phyloP scores from a whole-genome alignment of 2,797 vertebrate genomes.

The Gymnocypris eckloni region DNA sequence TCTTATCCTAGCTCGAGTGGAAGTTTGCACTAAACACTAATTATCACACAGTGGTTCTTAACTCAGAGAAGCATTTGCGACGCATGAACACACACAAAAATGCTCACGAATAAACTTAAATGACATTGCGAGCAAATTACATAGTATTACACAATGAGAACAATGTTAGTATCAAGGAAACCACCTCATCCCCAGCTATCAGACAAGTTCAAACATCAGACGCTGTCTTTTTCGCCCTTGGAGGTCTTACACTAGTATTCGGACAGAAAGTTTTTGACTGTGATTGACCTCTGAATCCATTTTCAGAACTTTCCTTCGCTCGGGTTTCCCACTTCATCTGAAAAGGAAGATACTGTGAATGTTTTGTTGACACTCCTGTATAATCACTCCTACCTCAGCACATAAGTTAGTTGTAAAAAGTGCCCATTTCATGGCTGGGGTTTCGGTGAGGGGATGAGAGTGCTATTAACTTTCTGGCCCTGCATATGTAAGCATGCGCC shows the following conservation, averaged over 20 bases:
- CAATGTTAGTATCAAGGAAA: constrained; percentile 29
- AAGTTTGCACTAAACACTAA: constrained; percentile 42
- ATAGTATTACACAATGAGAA: constrained; percentile 18
- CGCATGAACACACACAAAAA: not conserved
- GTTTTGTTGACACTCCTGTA: constrained; percentile 43
- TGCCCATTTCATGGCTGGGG: constrained; percentile 20
- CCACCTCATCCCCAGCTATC: constrained; percentile 16
- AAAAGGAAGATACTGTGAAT: constrained; percentile 25
- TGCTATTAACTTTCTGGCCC: constrained; percentile 42
- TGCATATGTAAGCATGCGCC: constrained; percentile 8
- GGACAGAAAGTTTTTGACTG: constrained; percentile 7
- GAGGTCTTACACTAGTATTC: constrained; percentile 25
- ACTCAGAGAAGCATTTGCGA: not conserved
- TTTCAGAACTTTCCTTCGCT: constrained; percentile 15
- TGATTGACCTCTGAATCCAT: constrained; percentile 30
- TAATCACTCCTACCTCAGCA: constrained; percentile 24
- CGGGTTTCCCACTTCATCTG: constrained; percentile 20
- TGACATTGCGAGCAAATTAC: constrained; percentile 32
- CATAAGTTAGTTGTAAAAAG: constrained; percentile 20
- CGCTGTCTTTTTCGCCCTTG: not conserved
- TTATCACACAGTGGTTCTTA: constrained; percentile 42
- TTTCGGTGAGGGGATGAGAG: constrained; percentile 17
- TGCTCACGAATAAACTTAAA: constrained; percentile 12
- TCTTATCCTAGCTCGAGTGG: constrained; percentile 36
- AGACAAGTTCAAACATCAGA: constrained; percentile 1